phyloP scores from a whole-genome alignment of 1,140 invertebrate species.

The Drosophila pallidifrons region DNA sequence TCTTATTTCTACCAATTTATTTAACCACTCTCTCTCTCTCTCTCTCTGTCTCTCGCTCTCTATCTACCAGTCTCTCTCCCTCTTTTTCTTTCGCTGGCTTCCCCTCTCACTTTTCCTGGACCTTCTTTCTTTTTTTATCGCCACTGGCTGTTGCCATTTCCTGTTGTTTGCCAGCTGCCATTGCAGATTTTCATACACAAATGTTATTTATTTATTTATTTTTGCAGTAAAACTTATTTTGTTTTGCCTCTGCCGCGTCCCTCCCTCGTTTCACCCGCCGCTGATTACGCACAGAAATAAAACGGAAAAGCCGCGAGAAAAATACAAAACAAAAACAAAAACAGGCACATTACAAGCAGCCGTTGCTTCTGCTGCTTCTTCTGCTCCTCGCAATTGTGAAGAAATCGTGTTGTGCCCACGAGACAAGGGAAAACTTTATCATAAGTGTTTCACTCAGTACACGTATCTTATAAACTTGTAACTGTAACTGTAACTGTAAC shows the following conservation, averaged over 20 bases:
- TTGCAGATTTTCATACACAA: slow-evolving; percentile 54
- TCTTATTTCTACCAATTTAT: not conserved
- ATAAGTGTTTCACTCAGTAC: slow-evolving; percentile 15
- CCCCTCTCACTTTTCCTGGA: not conserved
- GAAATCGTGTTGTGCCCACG: slow-evolving; percentile 24
- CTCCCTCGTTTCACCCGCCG: not conserved
- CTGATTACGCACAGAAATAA: slow-evolving; percentile 57
- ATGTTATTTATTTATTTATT: slow-evolving; percentile 75
- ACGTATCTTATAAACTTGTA: slow-evolving; percentile 15
- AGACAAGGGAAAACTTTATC: slow-evolving; percentile 24
- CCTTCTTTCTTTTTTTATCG: slow-evolving; percentile 6
- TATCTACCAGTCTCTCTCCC: not conserved
- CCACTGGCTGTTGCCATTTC: slow-evolving; percentile 51
- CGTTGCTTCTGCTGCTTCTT: slow-evolving; percentile 16
- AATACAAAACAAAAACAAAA: slow-evolving; percentile 61
- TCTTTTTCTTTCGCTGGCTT: not conserved
- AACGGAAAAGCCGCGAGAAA: slow-evolving; percentile 32
- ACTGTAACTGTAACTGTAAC: slow-evolving; percentile 11
- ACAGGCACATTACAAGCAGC: slow-evolving; percentile 70
- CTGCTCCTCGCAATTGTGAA: not conserved
- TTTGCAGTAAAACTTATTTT: slow-evolving; percentile 71
- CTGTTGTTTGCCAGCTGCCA: slow-evolving; percentile 57
- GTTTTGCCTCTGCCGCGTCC: slow-evolving; percentile 2
- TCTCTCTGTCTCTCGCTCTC: too few relatives aligned
- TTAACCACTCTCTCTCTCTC: not conserved